Base-by-base conservation (phyloP, 2,113 vertebrate species). In the Lasiurus borealis region DNA sequence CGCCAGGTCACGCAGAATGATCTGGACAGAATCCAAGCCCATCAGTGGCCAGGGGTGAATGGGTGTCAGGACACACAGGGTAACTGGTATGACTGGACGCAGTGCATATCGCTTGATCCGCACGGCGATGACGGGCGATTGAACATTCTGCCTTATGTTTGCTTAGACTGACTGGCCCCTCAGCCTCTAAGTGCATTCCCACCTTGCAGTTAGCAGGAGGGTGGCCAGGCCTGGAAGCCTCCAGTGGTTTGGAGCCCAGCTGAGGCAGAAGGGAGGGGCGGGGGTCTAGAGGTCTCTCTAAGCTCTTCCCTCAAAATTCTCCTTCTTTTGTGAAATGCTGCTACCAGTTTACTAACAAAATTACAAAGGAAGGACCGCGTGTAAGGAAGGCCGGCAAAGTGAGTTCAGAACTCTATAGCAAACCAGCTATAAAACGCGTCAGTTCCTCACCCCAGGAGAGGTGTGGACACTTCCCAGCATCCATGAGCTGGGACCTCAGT, bases 11-110 rank as follows among this genome's bases (percentile, higher is more conserved):
- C 95, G 0, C 77, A 80, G 0, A 98, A 98, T 59, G 99, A 99
- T 97, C 97, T 99, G 23, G n/a, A 98, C 94, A 98, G 98, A 92
- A 98, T 99, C 98, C 98, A 99, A 97, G 98, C 97, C 84, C 98
- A 98, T 36, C 98, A 98, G 78, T 99, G 99, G 99, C 98, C 99
- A 0, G 99, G 99, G 62, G 99, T 99, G 90, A 99, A 99, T 59
- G 99, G 99, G 96, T 99, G 99, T 97, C 99, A 98, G 31, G 99
- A 99, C 98, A 99, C 99, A 98, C 98, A 98, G 98, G 99, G 99
- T 97, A 99, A 98, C 96, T 99, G 99, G 99, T 99, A 99, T 97
- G 99, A 99, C 98, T 99, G 99, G 99, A 99, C 99, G 19, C 98
- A 99, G 98, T 99, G 99, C 98, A 99, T 99, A 97, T 99, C 99